Base-by-base conservation (phyloP, 2,113 vertebrate species). In the Pycnonotus jocosus region DNA sequence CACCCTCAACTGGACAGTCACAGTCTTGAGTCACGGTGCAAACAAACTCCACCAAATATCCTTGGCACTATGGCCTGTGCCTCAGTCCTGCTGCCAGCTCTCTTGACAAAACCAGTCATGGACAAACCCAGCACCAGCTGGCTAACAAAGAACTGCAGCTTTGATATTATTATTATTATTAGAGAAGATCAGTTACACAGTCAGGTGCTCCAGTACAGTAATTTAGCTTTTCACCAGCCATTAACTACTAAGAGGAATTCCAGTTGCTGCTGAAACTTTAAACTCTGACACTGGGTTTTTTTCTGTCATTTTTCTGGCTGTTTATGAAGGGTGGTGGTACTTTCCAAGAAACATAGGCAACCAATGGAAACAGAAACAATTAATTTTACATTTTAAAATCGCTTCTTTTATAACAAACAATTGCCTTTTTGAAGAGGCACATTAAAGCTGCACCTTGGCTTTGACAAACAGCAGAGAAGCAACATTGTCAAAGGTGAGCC, bases 41-140 rank as follows among this genome's bases (percentile, higher is more conserved):
- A 86, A 95, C 76, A 68, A 92, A 53, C 86, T 95, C 86, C 77
- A 66, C 21, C 60, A 86, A 76, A 62, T 42, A 58, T 40, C 70
- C 62, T 8, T 5, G 35, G 65, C 68, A 54, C 38, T 56, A 65
- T 44, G 73, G 68, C 33, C 93, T 48, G 38, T 33, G 54, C 47
- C 53, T 81, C 78, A 56, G 72, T 72, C 79, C 25, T 71, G 65
- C 76, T 80, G 71, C 53, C 77, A 50, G 84, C 48, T 76, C 53
- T 45, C 57, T 65, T n/a, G 24, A 85, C 38, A 81, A 68, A 95
- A 86, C 37, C 53, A 51, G 7, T 42, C 38, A 35, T 21, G 76
- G 40, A 40, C 60, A 73, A 81, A 58, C 5, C 74, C 80, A 87
- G 89, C 84, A 53, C 71, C 74, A 92, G 91, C 88, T 95, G 82